A percentile compares a stretch with the other conserved stretches of the same genome.
Conservation (phyloP, 2,888 invertebrate species). For the Uloborus plumipes region DNA sequence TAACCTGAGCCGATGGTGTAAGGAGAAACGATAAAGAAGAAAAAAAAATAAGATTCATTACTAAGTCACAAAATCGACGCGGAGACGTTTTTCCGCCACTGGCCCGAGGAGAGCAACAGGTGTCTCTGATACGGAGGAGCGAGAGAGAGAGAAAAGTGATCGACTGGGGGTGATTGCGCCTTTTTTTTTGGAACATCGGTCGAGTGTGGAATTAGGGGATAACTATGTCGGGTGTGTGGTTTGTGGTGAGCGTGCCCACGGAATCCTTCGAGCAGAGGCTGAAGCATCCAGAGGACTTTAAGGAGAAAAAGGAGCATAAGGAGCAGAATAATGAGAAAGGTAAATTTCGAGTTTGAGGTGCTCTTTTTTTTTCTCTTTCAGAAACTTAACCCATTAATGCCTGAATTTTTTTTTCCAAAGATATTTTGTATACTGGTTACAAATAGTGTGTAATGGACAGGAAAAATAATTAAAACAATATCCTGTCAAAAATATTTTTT, state of each 20-base stretch:
- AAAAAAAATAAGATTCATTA: conserved; percentile 17
- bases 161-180: too few species aligned
- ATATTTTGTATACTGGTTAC: too few species aligned
- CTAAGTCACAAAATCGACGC: conserved; percentile 8
- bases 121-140: conserved; percentile 13
- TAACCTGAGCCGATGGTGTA: conserved; percentile 4
- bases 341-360: not conserved
- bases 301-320: conserved; percentile 34
- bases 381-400: too few species aligned
- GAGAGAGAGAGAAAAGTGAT: not conserved
- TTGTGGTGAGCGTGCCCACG: conserved; percentile 36
- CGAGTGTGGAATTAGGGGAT: too few species aligned
- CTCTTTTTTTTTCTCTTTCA: not conserved
- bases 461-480: too few species aligned
- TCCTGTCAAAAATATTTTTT: too few species aligned
- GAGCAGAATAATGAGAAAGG: not conserved
- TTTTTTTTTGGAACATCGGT: too few species aligned
- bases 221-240: conserved; percentile 41
- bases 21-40: not conserved
- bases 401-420: too few species aligned
- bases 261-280: conserved; percentile 42
- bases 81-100: conserved; percentile 5
- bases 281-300: conserved; percentile 36
- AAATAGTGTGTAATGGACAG: not conserved
- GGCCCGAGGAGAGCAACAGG: not conserved